phyloP scores from a whole-genome alignment of 2,888 invertebrate species.

The Noctua fimbriata region DNA sequence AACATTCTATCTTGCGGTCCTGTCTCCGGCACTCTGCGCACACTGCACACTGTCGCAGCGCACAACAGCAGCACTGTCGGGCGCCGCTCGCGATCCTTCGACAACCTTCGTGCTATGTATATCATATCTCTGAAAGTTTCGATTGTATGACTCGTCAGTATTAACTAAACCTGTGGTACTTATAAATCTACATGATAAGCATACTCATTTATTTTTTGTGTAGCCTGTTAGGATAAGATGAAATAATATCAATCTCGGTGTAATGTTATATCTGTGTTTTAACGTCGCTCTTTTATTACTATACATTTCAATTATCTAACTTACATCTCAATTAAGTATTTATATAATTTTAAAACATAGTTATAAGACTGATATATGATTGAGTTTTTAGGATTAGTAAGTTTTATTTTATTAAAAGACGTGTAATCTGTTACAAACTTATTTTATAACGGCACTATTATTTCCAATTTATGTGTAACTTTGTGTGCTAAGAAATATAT shows the following conservation, averaged over 20 bases:
- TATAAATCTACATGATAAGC: conserved; percentile 79
- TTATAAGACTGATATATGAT: conserved; percentile 88
- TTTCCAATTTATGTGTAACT: conserved; percentile 72
- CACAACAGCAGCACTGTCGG: conserved; percentile 38
- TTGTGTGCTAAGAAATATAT: conserved; percentile 73
- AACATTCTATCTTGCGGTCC: conserved; percentile 48
- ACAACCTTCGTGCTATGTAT: conserved; percentile 72
- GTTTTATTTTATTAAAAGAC: conserved; percentile 70
- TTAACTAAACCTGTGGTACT: conserved; percentile 86
- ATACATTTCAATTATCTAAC: conserved; percentile 69
- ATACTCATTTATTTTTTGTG: conserved; percentile 78
- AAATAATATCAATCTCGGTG: conserved; percentile 74
- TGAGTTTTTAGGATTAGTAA: conserved; percentile 75
- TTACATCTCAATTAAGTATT: conserved; percentile 71
- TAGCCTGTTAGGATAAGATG: conserved; percentile 83
- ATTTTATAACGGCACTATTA: conserved; percentile 82
- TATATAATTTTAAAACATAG: conserved; percentile 81
- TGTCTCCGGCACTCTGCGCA: conserved; percentile 40
- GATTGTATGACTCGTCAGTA: conserved; percentile 86
- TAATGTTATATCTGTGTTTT: conserved; percentile 73
- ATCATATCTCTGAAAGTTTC: conserved; percentile 87
- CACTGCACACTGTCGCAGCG: conserved; percentile 15
- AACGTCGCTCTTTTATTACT: conserved; percentile 69
- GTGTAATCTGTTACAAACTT: conserved; percentile 64
- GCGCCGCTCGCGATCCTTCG: conserved; percentile 35